Base-by-base conservation (phyloP, 2,113 vertebrate species). In the Polypterus senegalus region DNA sequence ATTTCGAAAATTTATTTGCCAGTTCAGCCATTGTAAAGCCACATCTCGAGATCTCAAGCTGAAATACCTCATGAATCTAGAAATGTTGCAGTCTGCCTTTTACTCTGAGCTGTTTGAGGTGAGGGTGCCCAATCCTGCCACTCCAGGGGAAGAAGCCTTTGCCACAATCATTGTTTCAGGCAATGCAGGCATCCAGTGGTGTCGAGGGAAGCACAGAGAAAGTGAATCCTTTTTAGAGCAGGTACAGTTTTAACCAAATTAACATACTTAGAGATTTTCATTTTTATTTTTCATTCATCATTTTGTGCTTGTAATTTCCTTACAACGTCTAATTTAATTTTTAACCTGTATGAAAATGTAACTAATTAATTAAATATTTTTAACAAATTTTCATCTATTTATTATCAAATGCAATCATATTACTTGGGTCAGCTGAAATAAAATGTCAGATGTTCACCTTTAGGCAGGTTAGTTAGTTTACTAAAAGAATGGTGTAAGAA, bases 11-110 rank as follows among this genome's bases (percentile, higher is more conserved):
- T 99, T 99, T 81, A 92, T 99, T 76, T 89, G 89, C 69, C 92
- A 93, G 64, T 97, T 98, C 75, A 83, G 86, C 53, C 86, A 92
- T 54, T 99, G 94, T 78, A 92, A 88, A 80, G 91, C 89, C 70
- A 88, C 91, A 9, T 83, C 86, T 61, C 88, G 84, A 58, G 93
- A 94, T 76, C 83, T 99, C 76, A 93, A 91, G 82, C 88, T 97
- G 66, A 99, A 97, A 60, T 99, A 99, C 76, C 85, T 99, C 72
- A 92, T 94, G 77, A 98, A 90, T 77, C 82, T 99, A 78, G 94
- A 99, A 86, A 82, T 75, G 47, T 85, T 98, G 73, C 89, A 93
- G 78, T 80, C 93, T 46, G 84, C 82, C 51, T 89, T 97, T 80
- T 94, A 88, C 82, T 85, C 88, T 3, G 93, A 99, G 68, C 77